Evolutionary conservation across 2,888 invertebrate species (phyloP).

Genomic region (Acronicta alni): DNA sequence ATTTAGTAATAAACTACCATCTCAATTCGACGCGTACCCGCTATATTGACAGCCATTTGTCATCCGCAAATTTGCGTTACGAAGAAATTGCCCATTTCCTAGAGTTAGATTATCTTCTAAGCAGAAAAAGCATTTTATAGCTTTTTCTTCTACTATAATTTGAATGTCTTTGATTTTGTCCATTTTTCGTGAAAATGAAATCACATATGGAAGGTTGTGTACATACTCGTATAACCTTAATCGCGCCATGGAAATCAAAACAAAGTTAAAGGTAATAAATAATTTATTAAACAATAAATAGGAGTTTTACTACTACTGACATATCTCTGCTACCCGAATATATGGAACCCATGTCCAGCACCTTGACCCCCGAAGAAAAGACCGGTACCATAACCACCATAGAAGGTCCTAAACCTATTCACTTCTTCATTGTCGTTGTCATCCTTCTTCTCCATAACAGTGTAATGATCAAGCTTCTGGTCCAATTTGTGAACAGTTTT

Average conservation of each 20-base stretch:
- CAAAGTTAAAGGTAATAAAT: constrained; percentile 29
- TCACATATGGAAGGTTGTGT: too few species aligned
- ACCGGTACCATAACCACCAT: constrained; percentile 81
- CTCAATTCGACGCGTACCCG: too few species aligned
- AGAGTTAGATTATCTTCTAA: too few species aligned
- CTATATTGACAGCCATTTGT: too few species aligned
- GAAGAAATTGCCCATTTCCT: too few species aligned
- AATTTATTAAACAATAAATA: constrained; percentile 43
- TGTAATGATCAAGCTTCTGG: constrained; percentile 62
- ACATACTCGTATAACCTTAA: too few species aligned
- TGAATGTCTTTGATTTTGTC: too few species aligned
- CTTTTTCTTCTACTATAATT: too few species aligned
- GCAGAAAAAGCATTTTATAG: too few species aligned
- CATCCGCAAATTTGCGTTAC: too few species aligned
- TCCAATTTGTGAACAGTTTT: constrained; percentile 60
- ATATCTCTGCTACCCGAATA: constrained; percentile 67
- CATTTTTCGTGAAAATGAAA: too few species aligned
- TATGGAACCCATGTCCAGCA: constrained; percentile 81
- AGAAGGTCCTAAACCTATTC: constrained; percentile 73
- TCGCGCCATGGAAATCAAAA: not conserved
- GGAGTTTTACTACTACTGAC: constrained; percentile 15
- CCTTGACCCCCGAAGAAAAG: constrained; percentile 81
- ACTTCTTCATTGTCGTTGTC: constrained; percentile 68
- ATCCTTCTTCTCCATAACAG: constrained; percentile 62
- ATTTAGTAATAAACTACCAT: too few species aligned